Conservation (phyloP, 2,888 invertebrate genomes). For the Caenorhabditis sp. region DNA sequence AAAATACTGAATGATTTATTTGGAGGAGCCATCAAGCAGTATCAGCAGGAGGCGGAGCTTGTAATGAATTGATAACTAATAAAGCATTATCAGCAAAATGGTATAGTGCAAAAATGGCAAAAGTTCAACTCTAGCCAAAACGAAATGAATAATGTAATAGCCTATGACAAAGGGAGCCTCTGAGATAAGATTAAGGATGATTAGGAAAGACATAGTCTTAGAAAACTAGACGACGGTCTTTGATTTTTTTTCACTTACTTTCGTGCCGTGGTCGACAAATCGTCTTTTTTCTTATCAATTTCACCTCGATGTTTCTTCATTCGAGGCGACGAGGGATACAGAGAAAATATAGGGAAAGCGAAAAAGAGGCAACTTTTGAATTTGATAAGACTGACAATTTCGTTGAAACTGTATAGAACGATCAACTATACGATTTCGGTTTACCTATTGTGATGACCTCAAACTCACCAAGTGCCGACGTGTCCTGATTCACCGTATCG, state of each 20-base stretch:
- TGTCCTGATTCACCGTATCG: constrained; percentile 1
- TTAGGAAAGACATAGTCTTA: not conserved
- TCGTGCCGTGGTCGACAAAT: constrained; percentile 33
- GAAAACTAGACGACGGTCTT: not conserved
- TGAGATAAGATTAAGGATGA: not conserved
- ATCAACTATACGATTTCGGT: constrained; percentile 19
- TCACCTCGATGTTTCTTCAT: constrained; percentile 16
- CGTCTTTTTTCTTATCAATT: constrained; percentile 41
- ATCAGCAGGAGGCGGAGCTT: constrained; percentile 20
- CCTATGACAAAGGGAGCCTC: no score
- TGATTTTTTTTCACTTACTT: not conserved
- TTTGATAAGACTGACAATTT: constrained; percentile 24
- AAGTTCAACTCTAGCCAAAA: not conserved
- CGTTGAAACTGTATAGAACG: constrained; percentile 22
- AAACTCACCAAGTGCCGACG: constrained; percentile 2
- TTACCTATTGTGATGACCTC: not conserved
- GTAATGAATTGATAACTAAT: constrained; percentile 13
- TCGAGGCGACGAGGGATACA: constrained; percentile 11
- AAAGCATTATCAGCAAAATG: constrained; percentile 9
- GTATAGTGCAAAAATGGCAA: not conserved
- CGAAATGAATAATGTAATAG: not conserved
- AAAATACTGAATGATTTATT: not conserved
- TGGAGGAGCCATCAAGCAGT: constrained; percentile 3
- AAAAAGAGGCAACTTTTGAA: not conserved
- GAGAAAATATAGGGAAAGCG: constrained; percentile 1